phyloP scores from a whole-genome alignment of 2,113 vertebrate species.

The Bufo gargarizans region DNA sequence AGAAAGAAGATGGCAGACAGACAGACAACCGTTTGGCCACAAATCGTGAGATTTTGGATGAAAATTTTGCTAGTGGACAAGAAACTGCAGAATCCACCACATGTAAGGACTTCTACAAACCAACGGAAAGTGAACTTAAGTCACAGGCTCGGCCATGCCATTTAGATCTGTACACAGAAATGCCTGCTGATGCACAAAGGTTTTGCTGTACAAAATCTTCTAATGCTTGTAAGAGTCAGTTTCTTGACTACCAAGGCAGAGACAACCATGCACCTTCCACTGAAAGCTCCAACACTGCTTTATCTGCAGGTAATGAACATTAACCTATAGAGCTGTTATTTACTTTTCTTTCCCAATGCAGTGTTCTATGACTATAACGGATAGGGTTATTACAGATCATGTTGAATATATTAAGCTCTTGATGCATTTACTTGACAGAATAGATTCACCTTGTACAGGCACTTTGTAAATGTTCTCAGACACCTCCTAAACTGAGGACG shows the following conservation, averaged over 20 bases:
- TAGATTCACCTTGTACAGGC: background rate
- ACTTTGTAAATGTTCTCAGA: background rate
- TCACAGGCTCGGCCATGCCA: constrained; percentile 92
- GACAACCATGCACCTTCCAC: constrained; percentile 75
- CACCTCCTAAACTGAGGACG: background rate
- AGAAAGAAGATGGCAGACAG: constrained; percentile 58
- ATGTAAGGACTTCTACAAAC: constrained; percentile 65
- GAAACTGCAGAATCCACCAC: constrained; percentile 60
- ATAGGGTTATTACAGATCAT: constrained; percentile 5
- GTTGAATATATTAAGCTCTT: background rate
- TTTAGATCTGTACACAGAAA: constrained; percentile 86
- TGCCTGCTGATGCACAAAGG: constrained; percentile 75
- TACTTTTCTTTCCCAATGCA: constrained; percentile 62
- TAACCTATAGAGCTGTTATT: constrained; percentile 62
- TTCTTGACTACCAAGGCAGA: constrained; percentile 82
- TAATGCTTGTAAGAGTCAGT: constrained; percentile 80
- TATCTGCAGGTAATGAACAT: constrained; percentile 98
- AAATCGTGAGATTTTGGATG: constrained; percentile 62
- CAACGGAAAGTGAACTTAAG: constrained; percentile 73
- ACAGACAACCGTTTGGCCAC: constrained; percentile 42
- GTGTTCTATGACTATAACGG: constrained; percentile 54
- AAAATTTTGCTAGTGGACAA: constrained; percentile 33
- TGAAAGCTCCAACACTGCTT: constrained; percentile 81
- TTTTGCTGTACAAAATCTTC: constrained; percentile 74
- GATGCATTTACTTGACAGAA: background rate